These are phyloP conservation scores for Ladona fulva DNA, from an alignment of 1,140 invertebrate genomes.

Conservation along the genomic window DNA sequence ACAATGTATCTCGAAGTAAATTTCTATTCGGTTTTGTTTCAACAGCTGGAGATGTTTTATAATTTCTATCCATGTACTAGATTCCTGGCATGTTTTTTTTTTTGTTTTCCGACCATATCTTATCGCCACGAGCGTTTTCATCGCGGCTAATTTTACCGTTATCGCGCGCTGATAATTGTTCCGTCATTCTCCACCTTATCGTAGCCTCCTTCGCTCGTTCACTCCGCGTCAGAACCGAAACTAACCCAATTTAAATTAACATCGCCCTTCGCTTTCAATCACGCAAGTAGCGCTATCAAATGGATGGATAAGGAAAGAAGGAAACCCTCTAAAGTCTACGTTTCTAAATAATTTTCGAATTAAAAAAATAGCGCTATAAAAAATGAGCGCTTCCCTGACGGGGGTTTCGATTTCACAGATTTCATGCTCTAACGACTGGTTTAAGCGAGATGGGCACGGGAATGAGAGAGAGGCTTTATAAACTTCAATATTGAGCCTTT, in stretches of 20 bases:
- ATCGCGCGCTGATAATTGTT: neutral
- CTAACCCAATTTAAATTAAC: conserved; percentile 7
- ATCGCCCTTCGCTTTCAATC: neutral
- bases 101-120: too few relatives aligned
- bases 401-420: conserved; percentile 1
- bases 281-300: neutral
- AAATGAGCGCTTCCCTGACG: neutral
- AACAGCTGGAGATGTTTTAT: too few relatives aligned
- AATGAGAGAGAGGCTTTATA: neutral
- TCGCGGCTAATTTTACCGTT: neutral
- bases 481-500: neutral
- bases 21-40: too few relatives aligned
- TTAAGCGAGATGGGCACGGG: neutral
- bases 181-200: neutral
- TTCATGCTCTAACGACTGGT: neutral
- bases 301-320: neutral
- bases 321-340: neutral
- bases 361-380: too few relatives aligned
- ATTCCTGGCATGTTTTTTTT: too few relatives aligned
- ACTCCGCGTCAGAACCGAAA: neutral
- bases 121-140: too few relatives aligned
- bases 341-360: too few relatives aligned
- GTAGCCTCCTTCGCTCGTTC: neutral
- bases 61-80: too few relatives aligned
- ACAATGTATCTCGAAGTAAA: too few relatives aligned